Evolutionary conservation across 2,797 vertebrate species (phyloP).

Genomic region (Poeciliopsis turneri): DNA sequence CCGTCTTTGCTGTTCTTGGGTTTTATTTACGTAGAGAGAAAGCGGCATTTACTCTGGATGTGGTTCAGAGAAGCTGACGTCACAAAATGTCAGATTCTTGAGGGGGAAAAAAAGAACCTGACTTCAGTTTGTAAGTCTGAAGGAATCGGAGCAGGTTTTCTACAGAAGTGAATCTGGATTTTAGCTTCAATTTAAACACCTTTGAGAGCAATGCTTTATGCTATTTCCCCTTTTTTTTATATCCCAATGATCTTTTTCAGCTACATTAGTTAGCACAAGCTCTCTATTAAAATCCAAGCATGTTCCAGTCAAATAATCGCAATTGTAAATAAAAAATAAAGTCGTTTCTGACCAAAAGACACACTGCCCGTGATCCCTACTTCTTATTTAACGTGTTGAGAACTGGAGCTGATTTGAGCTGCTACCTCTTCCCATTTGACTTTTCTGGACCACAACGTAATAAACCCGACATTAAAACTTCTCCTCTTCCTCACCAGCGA

Average conservation of each 20-base stretch:
- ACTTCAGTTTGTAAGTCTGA: background rate
- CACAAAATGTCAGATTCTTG: background rate
- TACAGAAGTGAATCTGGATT: background rate
- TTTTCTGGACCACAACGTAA: background rate
- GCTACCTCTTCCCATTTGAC: background rate
- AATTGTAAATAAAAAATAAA: background rate
- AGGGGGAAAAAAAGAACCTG: background rate
- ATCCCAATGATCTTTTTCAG: background rate
- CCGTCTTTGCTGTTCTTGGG: background rate
- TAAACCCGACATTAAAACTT: background rate
- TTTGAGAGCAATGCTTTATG: background rate
- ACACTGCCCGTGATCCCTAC: background rate
- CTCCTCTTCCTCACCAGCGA: slow-evolving; percentile 83
- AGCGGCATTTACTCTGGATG: background rate
- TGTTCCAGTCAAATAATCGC: background rate
- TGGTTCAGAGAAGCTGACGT: background rate
- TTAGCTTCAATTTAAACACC: background rate
- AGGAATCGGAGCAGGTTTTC: background rate
- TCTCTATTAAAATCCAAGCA: background rate
- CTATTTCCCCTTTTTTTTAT: background rate
- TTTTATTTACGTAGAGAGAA: background rate
- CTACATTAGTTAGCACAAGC: background rate
- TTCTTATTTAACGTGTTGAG: background rate
- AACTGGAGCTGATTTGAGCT: background rate
- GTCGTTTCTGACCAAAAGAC: background rate